Conservation (phyloP, 2,888 invertebrate species). For the Pachliopta kotzebuea region DNA sequence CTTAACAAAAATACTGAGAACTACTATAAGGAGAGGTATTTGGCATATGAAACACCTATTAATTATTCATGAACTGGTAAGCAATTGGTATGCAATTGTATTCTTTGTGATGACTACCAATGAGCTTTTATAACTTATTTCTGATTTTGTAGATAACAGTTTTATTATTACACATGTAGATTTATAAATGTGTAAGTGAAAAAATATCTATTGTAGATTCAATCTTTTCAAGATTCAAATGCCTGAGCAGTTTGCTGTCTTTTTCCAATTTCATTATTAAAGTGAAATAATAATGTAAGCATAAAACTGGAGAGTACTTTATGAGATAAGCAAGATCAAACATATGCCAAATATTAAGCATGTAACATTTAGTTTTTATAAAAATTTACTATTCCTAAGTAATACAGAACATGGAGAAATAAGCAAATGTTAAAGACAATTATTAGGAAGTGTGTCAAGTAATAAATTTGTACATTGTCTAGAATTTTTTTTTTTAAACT, state of each 20-base stretch:
- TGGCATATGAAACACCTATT: constrained; percentile 26
- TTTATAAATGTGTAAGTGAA: not conserved
- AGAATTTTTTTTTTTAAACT: too few species aligned
- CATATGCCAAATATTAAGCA: too few species aligned
- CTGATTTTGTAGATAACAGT: too few species aligned
- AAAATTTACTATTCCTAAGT: too few species aligned
- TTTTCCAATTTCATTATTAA: not conserved
- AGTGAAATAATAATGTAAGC: not conserved
- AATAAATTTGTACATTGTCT: too few species aligned
- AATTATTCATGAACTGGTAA: constrained; percentile 28
- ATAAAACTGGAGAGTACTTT: too few species aligned
- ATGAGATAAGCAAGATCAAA: too few species aligned
- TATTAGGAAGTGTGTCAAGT: too few species aligned
- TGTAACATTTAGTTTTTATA: too few species aligned
- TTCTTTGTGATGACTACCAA: constrained; percentile 20
- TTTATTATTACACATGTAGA: too few species aligned
- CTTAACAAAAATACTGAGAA: constrained; percentile 22
- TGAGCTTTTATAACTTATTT: constrained; percentile 6
- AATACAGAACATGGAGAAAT: too few species aligned
- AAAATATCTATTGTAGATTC: not conserved
- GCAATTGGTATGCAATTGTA: constrained; percentile 22
- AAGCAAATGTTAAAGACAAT: too few species aligned
- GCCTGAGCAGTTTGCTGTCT: not conserved
- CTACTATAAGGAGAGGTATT: constrained; percentile 22
- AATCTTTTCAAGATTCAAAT: not conserved